Evolutionary conservation across 2,113 vertebrate genomes (phyloP), one percentile per base, ranked within the genome.

Genomic region (Sarotherodon lohbergeri): DNA sequence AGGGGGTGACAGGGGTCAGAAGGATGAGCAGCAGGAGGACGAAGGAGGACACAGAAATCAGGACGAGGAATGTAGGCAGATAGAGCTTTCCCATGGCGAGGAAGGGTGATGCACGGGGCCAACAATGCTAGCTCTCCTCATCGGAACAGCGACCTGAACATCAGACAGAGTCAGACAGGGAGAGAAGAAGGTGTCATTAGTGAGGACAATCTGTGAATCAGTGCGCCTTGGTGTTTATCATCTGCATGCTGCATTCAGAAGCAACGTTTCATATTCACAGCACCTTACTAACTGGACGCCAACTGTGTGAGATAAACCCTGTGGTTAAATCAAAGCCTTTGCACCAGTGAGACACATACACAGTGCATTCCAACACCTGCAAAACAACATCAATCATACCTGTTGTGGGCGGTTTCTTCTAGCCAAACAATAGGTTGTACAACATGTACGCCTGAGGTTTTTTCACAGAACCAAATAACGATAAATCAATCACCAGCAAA

Each of bases 21-120:
- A 94, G 55, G 17, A 73, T 88, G 80, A 96, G 50, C 34, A 95
- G 55, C 17, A 96, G 87, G 81, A 95, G 55, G 17, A 76, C 22
- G 43, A 84, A 11, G 11, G 52, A 92, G 24, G 89, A 92, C 41
- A 94, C 61, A 84, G 85, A 84, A 10, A 94, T 32, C 29, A 96
- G 88, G 36, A 96, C 29, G 22, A 92, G 22, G 76, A 95, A 89
- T 55, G 89, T 84, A 56, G 85, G 79, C 3, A 93, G 91, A 80
- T 88, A 88, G 46, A 68, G 52, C 2, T 84, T 88, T 88, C 94
- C 92, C 97, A 97, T 97, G 86, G 92, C 93, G 94, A 89, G 81
- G 14, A 56, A 81, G 83, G 88, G 85, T 27, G 46, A 92, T 54
- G 85, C 43, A 46, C 17, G 4, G 61, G 91, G 80, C 88, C 80